These are phyloP conservation scores for Pteruthius melanotis DNA, from an alignment of 2,113 vertebrate genomes.

Conservation along the genomic window DNA sequence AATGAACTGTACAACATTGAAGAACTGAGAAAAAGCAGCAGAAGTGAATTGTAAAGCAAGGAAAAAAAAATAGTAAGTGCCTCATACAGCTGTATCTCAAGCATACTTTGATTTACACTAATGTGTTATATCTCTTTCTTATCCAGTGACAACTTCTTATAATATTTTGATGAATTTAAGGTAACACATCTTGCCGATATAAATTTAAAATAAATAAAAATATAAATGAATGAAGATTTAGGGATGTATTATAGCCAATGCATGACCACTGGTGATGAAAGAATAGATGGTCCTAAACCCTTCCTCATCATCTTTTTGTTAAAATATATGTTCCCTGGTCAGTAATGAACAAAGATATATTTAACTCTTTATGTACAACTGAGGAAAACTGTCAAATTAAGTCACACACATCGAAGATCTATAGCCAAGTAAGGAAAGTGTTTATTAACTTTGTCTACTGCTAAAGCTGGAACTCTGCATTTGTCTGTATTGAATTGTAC, in stretches of 20 bases:
- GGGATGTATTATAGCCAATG: neutral
- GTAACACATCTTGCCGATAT: neutral
- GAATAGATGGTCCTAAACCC: neutral
- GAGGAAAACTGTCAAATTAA: neutral
- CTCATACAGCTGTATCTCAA: neutral
- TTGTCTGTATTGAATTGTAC: neutral
- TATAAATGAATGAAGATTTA: neutral
- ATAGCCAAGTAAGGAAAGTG: neutral
- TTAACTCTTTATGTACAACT: neutral
- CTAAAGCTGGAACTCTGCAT: neutral
- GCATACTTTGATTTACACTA: neutral
- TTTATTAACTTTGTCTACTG: neutral
- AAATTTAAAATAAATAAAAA: neutral
- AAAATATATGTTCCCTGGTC: neutral
- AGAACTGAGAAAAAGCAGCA: slow-evolving; percentile 5
- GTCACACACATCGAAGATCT: neutral
- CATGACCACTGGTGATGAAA: neutral
- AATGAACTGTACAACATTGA: neutral
- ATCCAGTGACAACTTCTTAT: neutral
- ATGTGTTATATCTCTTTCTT: neutral
- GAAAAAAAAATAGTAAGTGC: neutral
- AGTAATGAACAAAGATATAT: neutral
- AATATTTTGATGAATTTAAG: neutral
- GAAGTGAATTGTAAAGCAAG: neutral
- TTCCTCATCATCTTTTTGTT: neutral